These are phyloP conservation scores for Orussus abietinus DNA, from an alignment of 1,140 invertebrate species.

Conservation along the genomic window DNA sequence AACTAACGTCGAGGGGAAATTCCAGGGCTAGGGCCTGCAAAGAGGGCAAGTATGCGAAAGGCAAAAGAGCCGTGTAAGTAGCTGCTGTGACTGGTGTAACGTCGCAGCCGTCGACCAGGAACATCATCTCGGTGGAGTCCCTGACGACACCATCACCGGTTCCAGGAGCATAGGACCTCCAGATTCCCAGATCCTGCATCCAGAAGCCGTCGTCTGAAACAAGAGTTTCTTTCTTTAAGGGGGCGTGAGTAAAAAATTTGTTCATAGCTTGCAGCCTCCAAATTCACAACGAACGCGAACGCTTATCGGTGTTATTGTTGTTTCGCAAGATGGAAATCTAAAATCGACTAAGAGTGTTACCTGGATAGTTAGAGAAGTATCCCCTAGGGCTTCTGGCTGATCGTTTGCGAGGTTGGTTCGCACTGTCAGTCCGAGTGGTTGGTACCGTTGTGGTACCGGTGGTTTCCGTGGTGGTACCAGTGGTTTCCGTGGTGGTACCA, in stretches of 20 bases:
- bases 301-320: neutral
- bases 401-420: slow-evolving; percentile 21
- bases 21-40: slow-evolving; percentile 67
- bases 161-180: slow-evolving; percentile 28
- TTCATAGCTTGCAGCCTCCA: too few relatives aligned
- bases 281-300: neutral
- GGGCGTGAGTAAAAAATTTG: too few relatives aligned
- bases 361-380: slow-evolving; percentile 37
- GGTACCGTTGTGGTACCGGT: slow-evolving; percentile 4
- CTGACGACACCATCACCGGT: slow-evolving; percentile 21
- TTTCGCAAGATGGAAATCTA: neutral
- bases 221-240: too few relatives aligned
- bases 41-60: slow-evolving; percentile 69
- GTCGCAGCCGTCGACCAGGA: slow-evolving; percentile 47
- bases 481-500: slow-evolving; percentile 1
- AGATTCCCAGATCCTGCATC: slow-evolving; percentile 44
- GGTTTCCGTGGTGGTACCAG: neutral
- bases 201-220: slow-evolving; percentile 40
- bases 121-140: slow-evolving; percentile 42
- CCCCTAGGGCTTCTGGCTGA: slow-evolving; percentile 21
- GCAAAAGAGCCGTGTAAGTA: slow-evolving; percentile 69
- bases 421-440: neutral
- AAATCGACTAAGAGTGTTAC: slow-evolving; percentile 16
- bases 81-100: slow-evolving; percentile 47
- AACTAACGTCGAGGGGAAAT: slow-evolving; percentile 67